These are phyloP conservation scores for Pardosa pseudoannulata DNA, from an alignment of 2,888 invertebrate species.

Conservation along the genomic window DNA sequence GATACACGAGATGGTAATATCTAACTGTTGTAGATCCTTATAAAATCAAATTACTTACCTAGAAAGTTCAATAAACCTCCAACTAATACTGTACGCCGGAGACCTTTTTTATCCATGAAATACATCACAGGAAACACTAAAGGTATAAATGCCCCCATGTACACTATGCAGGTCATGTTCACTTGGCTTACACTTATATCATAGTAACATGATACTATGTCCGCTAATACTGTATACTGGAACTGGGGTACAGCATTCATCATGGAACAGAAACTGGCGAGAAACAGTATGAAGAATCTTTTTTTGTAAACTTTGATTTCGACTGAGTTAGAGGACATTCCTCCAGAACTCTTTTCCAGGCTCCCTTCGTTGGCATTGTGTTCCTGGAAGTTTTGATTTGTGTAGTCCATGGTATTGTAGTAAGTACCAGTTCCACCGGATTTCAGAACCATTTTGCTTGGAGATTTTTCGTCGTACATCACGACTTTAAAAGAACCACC, in stretches of 20 bases:
- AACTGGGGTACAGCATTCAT: constrained; percentile 98
- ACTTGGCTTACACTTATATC: constrained; percentile 81
- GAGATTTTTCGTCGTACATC: constrained; percentile 4
- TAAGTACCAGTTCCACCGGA: not conserved
- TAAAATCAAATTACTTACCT: no score
- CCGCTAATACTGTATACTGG: constrained; percentile 94
- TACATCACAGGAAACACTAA: constrained; percentile 98
- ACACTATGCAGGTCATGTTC: constrained; percentile 98
- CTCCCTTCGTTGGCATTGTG: not conserved
- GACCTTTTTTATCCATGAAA: constrained; percentile 92
- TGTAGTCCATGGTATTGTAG: not conserved
- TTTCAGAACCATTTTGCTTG: not conserved
- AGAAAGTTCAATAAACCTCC: constrained; percentile 78
- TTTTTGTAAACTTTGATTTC: constrained; percentile 81
- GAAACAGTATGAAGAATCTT: constrained; percentile 89
- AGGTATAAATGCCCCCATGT: constrained; percentile 97
- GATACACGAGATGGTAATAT: no score
- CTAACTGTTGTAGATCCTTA: no score
- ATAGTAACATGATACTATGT: constrained; percentile 84
- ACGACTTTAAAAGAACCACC: not conserved
- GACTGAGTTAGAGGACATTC: not conserved
- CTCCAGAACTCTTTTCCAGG: constrained; percentile 11
- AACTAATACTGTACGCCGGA: constrained; percentile 76
- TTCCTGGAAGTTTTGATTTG: not conserved
- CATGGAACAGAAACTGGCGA: constrained; percentile 93